Evolutionary conservation across 2,113 vertebrate genomes (phyloP), one percentile per base, ranked within the genome.

Genomic region (Etheostoma cragini): DNA sequence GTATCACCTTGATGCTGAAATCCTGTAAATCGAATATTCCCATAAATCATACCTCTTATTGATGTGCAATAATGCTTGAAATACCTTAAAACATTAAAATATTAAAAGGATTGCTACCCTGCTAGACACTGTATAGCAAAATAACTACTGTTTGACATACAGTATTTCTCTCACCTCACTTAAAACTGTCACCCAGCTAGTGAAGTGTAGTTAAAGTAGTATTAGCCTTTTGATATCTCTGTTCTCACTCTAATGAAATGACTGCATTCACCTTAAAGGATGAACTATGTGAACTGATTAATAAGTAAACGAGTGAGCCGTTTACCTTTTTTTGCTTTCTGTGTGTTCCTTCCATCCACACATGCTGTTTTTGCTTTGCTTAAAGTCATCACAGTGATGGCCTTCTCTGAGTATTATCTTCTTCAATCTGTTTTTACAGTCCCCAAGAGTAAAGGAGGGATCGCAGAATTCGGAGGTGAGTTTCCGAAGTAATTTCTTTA

Each of bases 391-490:
- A 3, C 30, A 1, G 17, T n/a, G 54, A 78, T 8, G 8, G 57
- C 35, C 52, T n/a, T 1, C 1, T 86, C 81, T 86, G 45, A 82
- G 14, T 24, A 1, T 38, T 15, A 12, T 24, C 26, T 62, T 35
- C 50, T 16, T 73, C 50, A 80, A 33, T 81, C 10, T 85, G 46
- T 88, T 86, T 89, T 88, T 74, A 85, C 79, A 99, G 98, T 99
- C 98, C 87, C 98, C 98, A 21, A 95, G 98, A 95, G 97, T 99
- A 90, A 99, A 97, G 94, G 98, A 99, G 80, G 95, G 96, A 78
- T 81, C 94, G 62, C 94, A 96, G 88, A 96, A 96, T 89, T 96
- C 97, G 1, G 98, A 98, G 96, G 98, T 99, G 87, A 94, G 95
- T 80, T 58, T 54, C 14, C 6, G 10, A 68, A 47, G 17, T 6